Evolutionary conservation across 2,113 vertebrate species (phyloP), one percentile per base, ranked within the genome.

Genomic region (Epinephelus fuscoguttatus): DNA sequence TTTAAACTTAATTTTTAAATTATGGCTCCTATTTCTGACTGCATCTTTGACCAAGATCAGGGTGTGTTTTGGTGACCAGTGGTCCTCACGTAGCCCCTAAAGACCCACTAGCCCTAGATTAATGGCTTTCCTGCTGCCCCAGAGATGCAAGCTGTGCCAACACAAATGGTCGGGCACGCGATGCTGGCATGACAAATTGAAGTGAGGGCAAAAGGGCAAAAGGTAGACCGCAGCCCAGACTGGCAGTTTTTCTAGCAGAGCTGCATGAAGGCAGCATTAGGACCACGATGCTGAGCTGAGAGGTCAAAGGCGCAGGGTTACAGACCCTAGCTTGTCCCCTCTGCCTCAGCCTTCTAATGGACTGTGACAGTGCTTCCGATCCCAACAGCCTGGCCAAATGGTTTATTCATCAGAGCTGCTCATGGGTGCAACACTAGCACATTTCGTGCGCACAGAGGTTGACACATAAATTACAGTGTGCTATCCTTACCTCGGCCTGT

Each of bases 401-500:
- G 86, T 95, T 95, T 94, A 87, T 94, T 94, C 94, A 94, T 94
- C 86, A 93, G 84, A 70, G 53, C 73, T 69, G 70, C 83, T 82
- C 76, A 21, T 70, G 77, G 75, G 88, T 84, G 78, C 89, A 84
- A 81, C 75, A 81, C 74, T 70, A 88, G 85, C 84, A 85, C 71
- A 68, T 84, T 84, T 76, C 17, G 30, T 86, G 85, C 70, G 11
- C 68, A 50, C 4, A 78, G 78, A 64, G 68, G 77, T 87, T 90
- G 84, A 87, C 78, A 71, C 75, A 88, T 88, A 91, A 92, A 93
- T 93, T 88, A 89, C 81, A 82, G 82, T 66, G 18, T 70, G 82
- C 59, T 85, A 57, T 83, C 70, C 55, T 75, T 77, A 66, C 62
- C 14, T 71, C 56, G 0, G 53, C 33, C 70, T 85, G 55, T 67